A percentile compares a stretch with the other conserved stretches of the same genome.
Conservation (phyloP, 2,888 invertebrate species). For the Synanthedon tipuliformis region DNA sequence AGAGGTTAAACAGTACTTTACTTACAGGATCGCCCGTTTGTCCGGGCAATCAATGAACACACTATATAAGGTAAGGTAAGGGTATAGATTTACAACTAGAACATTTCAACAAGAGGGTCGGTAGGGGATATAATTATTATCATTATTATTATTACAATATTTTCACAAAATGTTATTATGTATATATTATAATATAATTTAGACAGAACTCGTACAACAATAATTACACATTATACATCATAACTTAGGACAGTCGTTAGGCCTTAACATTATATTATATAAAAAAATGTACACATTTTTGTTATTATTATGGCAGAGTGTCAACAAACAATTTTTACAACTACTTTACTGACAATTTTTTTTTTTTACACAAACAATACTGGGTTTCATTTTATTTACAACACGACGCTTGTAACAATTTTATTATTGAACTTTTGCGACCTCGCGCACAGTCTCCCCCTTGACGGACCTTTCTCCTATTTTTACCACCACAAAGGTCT, state of each 20-base stretch:
- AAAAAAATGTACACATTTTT: conserved; percentile 46
- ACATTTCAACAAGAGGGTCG: neutral
- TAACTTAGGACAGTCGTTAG: conserved; percentile 66
- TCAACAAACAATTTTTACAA: conserved; percentile 63
- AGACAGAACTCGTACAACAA: conserved; percentile 42
- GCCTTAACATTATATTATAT: conserved; percentile 39
- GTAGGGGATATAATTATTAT: conserved; percentile 5
- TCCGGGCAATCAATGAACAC: conserved; percentile 31
- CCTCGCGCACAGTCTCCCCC: too few relatives aligned
- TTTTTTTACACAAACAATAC: conserved; percentile 49
- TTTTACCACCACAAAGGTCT: too few relatives aligned
- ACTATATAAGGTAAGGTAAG: conserved; percentile 13
- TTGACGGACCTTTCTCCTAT: too few relatives aligned
- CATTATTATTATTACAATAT: conserved; percentile 18
- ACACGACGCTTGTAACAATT: conserved; percentile 3
- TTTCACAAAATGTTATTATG: conserved; percentile 17
- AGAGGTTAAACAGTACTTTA: too few relatives aligned
- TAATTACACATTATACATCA: conserved; percentile 24
- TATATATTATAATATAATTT: conserved; percentile 19
- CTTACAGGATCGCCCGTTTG: too few relatives aligned
- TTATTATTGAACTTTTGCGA: too few relatives aligned
- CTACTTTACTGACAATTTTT: conserved; percentile 54
- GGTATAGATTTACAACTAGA: neutral
- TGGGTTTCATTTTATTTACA: conserved; percentile 30
- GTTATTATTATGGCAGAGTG: conserved; percentile 66